Conservation (phyloP, 2,888 invertebrate species). For the Thalpophila matura region DNA sequence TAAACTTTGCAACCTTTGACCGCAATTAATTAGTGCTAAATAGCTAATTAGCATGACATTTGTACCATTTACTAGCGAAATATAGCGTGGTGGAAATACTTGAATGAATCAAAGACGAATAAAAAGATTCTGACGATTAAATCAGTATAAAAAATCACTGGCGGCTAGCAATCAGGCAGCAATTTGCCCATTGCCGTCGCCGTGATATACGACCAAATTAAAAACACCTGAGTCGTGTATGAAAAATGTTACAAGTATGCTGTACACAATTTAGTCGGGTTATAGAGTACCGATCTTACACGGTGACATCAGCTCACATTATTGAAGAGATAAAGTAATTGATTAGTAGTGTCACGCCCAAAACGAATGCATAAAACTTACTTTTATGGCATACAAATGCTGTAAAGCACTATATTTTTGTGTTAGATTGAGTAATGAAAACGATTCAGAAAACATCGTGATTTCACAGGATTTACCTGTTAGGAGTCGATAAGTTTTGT, state of each 20-base stretch:
- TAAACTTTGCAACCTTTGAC: conserved; percentile 19
- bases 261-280: conserved; percentile 71
- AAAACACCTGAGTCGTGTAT: conserved; percentile 29
- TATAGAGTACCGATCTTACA: conserved; percentile 77
- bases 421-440: not conserved
- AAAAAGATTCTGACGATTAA: conserved; percentile 43
- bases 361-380: conserved; percentile 62
- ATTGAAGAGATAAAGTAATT: conserved; percentile 84
- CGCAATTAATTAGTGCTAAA: not conserved
- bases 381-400: conserved; percentile 27
- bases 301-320: conserved; percentile 83
- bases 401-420: conserved; percentile 24
- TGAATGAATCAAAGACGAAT: conserved; percentile 50
- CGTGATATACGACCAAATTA: conserved; percentile 50
- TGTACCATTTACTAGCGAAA: conserved; percentile 4
- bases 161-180: conserved; percentile 29
- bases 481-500: conserved; percentile 33
- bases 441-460: conserved; percentile 4
- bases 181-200: conserved; percentile 43
- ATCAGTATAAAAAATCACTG: conserved; percentile 51
- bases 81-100: conserved; percentile 15
- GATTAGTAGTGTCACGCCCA: conserved; percentile 84
- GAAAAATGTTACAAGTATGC: not conserved
- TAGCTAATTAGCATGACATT: conserved; percentile 1
- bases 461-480: conserved; percentile 31